These are phyloP conservation scores for Hoplias malabaricus DNA, from an alignment of 2,113 vertebrate genomes.

Conservation along the genomic window DNA sequence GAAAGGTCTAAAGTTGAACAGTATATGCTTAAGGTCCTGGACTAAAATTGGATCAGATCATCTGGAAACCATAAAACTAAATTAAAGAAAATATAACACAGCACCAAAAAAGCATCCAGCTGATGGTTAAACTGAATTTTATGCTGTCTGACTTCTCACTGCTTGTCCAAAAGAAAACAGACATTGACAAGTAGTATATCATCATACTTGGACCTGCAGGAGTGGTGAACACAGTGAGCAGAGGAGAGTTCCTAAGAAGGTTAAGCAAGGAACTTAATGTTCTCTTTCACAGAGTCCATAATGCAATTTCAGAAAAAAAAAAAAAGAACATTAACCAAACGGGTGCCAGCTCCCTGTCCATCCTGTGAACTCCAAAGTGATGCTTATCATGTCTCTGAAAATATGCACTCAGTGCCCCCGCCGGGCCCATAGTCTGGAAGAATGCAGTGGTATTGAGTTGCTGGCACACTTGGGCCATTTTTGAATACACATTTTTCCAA, in stretches of 20 bases:
- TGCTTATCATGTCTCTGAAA: slow-evolving; percentile 56
- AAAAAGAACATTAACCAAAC: slow-evolving; percentile 42
- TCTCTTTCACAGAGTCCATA: slow-evolving; percentile 38
- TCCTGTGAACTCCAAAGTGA: slow-evolving; percentile 51
- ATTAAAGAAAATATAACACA: slow-evolving; percentile 24
- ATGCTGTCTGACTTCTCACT: slow-evolving; percentile 6
- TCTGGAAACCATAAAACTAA: slow-evolving; percentile 8
- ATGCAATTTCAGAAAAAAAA: slow-evolving; percentile 47
- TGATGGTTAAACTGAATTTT: neutral
- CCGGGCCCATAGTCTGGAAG: slow-evolving; percentile 32
- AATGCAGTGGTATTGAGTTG: slow-evolving; percentile 45
- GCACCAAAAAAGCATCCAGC: slow-evolving; percentile 5
- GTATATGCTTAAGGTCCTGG: neutral
- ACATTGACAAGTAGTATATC: slow-evolving; percentile 25
- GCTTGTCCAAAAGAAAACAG: slow-evolving; percentile 2
- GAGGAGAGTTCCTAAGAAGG: slow-evolving; percentile 25
- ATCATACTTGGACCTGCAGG: slow-evolving; percentile 5
- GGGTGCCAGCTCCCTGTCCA: slow-evolving; percentile 42
- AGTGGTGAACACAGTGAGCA: slow-evolving; percentile 14
- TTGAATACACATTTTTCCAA: slow-evolving; percentile 51
- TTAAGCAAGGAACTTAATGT: slow-evolving; percentile 34
- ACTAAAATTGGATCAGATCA: neutral
- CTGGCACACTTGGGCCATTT: slow-evolving; percentile 45
- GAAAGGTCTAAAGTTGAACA: slow-evolving; percentile 15
- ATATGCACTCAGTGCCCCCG: slow-evolving; percentile 53